Base-by-base conservation (phyloP, 1,140 invertebrate genomes). In the Ceratitis capitata region DNA sequence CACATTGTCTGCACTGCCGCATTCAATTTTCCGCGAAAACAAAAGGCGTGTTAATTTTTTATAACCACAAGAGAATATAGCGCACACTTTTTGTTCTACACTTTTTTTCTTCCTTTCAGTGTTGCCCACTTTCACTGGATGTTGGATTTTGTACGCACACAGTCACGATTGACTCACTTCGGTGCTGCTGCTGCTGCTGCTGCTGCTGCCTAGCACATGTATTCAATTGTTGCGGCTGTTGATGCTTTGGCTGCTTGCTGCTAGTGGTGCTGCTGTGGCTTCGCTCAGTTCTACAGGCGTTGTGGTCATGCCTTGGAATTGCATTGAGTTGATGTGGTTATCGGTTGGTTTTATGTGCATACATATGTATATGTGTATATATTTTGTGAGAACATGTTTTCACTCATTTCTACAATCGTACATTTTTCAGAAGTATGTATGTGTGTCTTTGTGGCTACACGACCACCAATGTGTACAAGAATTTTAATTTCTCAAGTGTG, bases 31-130 rank as follows among this genome's bases (percentile, higher is more conserved):
- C 69, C 69, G 39, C 69, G 69, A 78, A 78, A 78, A 78, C 69
- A 78, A 78, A 74, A 78, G 69, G 69, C 69, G 69, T 78, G 69
- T 78, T 78, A 78, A 78, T 78, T 78, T 78, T 78, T 78, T 78
- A 78, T 78, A 78, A 78, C 69, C 69, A 78, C 69, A 45, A 12
- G 69, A 78, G 39, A 45, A 45, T 78, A 23, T 45, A 14, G 69
- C 69, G 19, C 69, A 42, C 19, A 23, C 32, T 78, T 45, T 26
- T 78, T 78, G 35, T 32, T 32, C n/a, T 42, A 35, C 19, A n/a
- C 14, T 0, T n/a, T 74, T 42, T 45, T 42, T 23, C 32, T 23
- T 42, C 26, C 32, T 4, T 32, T 6, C 61, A 69, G 35, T 19
- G 58, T 10, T n/a, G n/a, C n/a, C 47, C 14, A 9, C 47, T 14